Conservation (phyloP, 2,113 vertebrate genomes). For the Sorex fumeus region DNA sequence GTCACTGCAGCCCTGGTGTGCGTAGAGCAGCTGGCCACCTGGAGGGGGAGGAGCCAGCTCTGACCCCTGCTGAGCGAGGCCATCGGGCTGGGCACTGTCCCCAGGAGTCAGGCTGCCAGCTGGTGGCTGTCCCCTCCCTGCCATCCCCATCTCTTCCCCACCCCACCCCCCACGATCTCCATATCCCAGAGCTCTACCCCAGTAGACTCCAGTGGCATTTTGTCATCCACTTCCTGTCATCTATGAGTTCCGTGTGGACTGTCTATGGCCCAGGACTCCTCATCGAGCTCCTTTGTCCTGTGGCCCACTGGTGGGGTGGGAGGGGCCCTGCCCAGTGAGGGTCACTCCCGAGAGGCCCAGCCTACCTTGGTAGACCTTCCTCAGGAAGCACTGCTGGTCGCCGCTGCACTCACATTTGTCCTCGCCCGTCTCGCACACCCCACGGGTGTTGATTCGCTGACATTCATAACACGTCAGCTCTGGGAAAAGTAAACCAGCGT, state of each 20-base stretch:
- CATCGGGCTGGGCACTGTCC: too few relatives aligned
- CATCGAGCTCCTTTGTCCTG: background rate
- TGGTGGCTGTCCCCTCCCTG: background rate
- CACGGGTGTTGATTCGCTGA: fast-evolving
- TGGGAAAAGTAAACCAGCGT: background rate
- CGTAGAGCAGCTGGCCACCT: constrained; percentile 9
- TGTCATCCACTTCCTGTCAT: background rate
- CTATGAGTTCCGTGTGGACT: background rate
- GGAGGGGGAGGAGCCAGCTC: background rate
- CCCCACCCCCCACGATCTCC: too few relatives aligned
- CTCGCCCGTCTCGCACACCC: background rate
- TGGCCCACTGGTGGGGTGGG: background rate
- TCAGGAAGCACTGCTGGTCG: background rate
- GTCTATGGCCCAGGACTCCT: too few relatives aligned
- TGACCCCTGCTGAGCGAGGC: too few relatives aligned
- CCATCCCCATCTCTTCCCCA: too few relatives aligned
- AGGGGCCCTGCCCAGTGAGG: too few relatives aligned
- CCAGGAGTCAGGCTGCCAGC: background rate
- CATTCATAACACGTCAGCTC: background rate
- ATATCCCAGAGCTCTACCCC: too few relatives aligned
- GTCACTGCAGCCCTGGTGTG: background rate
- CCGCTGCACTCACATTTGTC: background rate
- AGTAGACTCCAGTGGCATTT: too few relatives aligned
- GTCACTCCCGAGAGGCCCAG: background rate
- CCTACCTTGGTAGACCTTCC: constrained; percentile 24